These are phyloP conservation scores for Tetragnatha versicolor DNA, from an alignment of 1,140 invertebrate genomes.

Conservation along the genomic window DNA sequence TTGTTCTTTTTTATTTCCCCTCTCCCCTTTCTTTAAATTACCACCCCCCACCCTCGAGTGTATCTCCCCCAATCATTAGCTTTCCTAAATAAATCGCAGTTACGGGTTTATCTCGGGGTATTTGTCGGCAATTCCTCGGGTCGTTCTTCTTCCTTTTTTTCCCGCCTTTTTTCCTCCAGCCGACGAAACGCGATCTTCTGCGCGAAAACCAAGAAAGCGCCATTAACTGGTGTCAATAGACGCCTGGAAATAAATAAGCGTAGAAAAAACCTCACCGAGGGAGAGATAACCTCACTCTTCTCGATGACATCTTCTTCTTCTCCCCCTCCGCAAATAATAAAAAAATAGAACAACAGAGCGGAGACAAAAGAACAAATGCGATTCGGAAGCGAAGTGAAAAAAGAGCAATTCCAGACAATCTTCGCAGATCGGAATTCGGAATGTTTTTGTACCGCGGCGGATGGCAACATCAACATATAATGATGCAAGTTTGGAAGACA, in stretches of 20 bases:
- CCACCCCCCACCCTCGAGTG: background rate
- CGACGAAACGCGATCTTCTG: conserved; percentile 32
- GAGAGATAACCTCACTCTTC: conserved; percentile 20
- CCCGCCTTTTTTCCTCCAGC: background rate
- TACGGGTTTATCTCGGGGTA: conserved; percentile 24
- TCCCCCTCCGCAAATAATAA: background rate
- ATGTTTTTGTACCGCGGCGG: conserved; percentile 21
- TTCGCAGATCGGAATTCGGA: conserved; percentile 37
- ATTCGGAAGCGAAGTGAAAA: background rate
- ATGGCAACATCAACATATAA: conserved; percentile 42
- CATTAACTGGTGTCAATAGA: conserved; percentile 37
- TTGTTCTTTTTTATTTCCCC: background rate
- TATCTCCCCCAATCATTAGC: conserved; percentile 14
- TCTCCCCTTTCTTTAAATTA: conserved; percentile 18
- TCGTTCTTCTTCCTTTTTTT: background rate
- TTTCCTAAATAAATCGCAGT: conserved; percentile 23
- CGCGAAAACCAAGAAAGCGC: conserved; percentile 8
- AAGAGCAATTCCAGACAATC: conserved; percentile 28
- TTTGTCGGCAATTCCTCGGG: background rate
- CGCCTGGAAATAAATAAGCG: conserved; percentile 19
- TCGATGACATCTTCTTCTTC: conserved; percentile 27
- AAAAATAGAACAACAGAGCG: background rate
- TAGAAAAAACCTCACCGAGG: background rate
- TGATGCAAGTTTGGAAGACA: conserved; percentile 15
- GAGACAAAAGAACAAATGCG: background rate